Base-by-base conservation (phyloP, 2,888 invertebrate genomes). In the Macaria liturata region DNA sequence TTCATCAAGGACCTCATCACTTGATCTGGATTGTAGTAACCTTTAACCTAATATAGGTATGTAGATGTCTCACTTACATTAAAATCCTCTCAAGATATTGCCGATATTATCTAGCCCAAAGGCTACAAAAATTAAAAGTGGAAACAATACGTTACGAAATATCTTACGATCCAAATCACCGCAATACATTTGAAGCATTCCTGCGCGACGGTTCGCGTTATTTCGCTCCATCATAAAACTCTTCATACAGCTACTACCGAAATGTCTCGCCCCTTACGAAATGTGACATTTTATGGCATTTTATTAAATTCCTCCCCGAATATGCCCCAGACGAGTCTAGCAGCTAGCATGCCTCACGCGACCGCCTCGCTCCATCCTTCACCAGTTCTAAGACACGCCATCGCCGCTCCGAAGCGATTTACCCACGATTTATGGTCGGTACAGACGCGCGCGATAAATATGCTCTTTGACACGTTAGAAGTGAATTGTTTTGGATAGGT, bases 271-370 rank as follows among this genome's bases (percentile, higher is more conserved):
- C 64, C 57, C 44, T 63, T 59, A 64, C 67, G 59, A 64, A 71
- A 71, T 65, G 75, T 76, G 80, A 78, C 82, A 70, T 82, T 85
- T 83, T 83, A 86, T 86, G 80, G 77, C 82, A 71, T 82, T 85
- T 83, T 83, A 86, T 86, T 83, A 84, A 85, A 84, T 82, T 81
- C 78, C 71, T 46, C 47, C 51, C 44, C 37, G 40, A 42, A n/a
- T 9, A 4, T 9, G 4, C 42, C 8, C 53, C 9, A 54, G 54
- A 54, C 53, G 46, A 9, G 51, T 44, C 51, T 58, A 49, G 54
- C 40, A 9, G 37, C 20, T 42, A 37, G 70, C 69, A 75, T 73
- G 69, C 69, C 68, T 66, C 84, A 82, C 80, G 83, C 80, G 75
- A 82, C 65, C 63, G 69, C 69, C 68, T 67, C 67, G 59, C 69